Evolutionary conservation across 1,140 invertebrate genomes (phyloP), one percentile per base, ranked within the genome.

Genomic region (Leptopilina clavipes): DNA sequence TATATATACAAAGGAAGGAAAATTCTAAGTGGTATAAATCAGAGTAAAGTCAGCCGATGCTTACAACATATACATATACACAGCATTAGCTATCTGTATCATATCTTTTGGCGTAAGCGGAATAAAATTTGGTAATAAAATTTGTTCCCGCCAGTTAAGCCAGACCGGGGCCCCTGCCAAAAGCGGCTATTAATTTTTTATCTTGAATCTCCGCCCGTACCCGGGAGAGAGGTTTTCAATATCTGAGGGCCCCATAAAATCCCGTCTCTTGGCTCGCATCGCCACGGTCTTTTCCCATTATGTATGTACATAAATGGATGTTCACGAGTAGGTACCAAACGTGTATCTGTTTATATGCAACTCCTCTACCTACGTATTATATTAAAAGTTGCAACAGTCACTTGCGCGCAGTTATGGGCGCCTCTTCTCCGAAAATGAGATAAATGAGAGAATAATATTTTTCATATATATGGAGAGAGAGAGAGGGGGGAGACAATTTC

Each of bases 101-200:
- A 88, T 89, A 31, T 31, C 25, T 31, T 86, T 89, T 80, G 83
- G 80, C 79, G 83, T 78, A 78, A 83, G 81, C 78, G 81, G 81
- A 88, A 87, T 86, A 87, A 87, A 86, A 85, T 88, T 89, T 83
- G 82, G 85, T 90, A 90, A 90, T 90, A 90, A 90, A 90, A 90
- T 90, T 89, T 89, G 86, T 89, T 89, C 88, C 88, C 85, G 87
- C 84, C 89, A 88, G 88, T 89, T 87, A 88, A 84, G 82, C 79
- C 81, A 74, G 83, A 81, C 80, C 76, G 83, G 80, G 77, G 76
- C 80, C 79, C 79, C 82, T 87, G 88, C 89, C 89, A 89, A 89
- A 89, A 89, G 87, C 86, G 83, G 79, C 88, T 89, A 89, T 89
- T 90, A 89, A 90, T 89, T 89, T 87, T 89, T 90, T 90, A 90